Evolutionary conservation across 2,113 vertebrate species (phyloP), one percentile per base, ranked within the genome.

Genomic region (Ovibos moschatus): DNA sequence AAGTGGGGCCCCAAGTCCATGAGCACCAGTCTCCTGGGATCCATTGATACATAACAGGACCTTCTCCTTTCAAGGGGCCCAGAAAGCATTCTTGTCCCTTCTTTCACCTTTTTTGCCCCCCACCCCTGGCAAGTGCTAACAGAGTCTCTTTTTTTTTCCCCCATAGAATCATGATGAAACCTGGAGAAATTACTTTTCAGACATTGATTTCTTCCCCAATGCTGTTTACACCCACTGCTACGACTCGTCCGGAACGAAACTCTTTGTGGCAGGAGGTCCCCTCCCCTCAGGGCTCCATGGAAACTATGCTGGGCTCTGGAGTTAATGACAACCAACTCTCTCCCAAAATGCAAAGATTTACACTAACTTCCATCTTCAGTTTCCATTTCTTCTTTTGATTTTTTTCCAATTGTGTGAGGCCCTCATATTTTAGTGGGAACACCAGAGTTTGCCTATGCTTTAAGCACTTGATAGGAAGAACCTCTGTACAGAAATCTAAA

Each of bases 191-290:
- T 99, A 99, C 98, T 99, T 99, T 98, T 99, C 99, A 11, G 99
- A 99, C 97, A 99, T 99, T 99, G 99, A 99, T 99, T 99, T 99
- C 98, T 99, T 99, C 99, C 99, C 99, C 79, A 99, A 99, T 51
- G 99, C 99, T 36, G 99, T 99, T 99, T 99, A 99, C 98, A 99
- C 99, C 27, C 99, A 99, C 99, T 99, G 99, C 99, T 99, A 99
- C 11, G 99, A 99, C 97, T 99, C 99, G 74, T 99, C 99, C 1
- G 99, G 99, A 99, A 99, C 99, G 76, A 99, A 99, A 97, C 99
- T 99, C 94, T 99, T 99, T 87, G 99, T 99, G 97, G 99, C 99
- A 81, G 99, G 99, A 58, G 99, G 99, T 40, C 99, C 99, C 0
- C 99, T 99, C 95, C 99, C 99, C 95, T 99, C 99, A 30, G 99